Evolutionary conservation across 2,113 vertebrate species (phyloP).

Genomic region (Amphiprion percula): DNA sequence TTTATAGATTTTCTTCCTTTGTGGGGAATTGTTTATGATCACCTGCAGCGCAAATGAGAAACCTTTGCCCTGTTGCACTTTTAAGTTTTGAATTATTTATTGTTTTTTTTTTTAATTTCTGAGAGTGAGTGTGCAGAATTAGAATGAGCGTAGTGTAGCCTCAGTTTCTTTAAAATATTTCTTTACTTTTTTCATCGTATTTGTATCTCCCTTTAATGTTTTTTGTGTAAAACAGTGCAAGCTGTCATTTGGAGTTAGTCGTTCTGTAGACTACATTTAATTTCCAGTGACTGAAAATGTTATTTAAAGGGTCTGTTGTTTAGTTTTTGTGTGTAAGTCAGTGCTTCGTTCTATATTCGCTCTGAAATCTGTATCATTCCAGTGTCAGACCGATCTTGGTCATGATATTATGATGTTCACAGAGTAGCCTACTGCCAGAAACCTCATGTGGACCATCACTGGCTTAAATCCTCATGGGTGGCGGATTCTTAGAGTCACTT

Average conservation of each 20-base stretch:
- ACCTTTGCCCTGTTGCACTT: slow-evolving; percentile 34
- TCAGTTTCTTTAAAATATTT: slow-evolving; percentile 15
- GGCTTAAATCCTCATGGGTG: slow-evolving; percentile 29
- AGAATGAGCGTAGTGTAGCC: neutral
- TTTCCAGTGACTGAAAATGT: slow-evolving; percentile 6
- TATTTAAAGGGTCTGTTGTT: slow-evolving; percentile 17
- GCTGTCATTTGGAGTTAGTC: neutral
- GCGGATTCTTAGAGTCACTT: slow-evolving; percentile 8
- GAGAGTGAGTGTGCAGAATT: neutral
- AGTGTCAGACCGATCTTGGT: slow-evolving; percentile 30
- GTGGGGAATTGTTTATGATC: neutral
- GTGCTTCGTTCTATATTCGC: neutral
- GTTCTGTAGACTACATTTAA: neutral
- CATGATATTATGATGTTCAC: slow-evolving; percentile 39
- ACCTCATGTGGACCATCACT: slow-evolving; percentile 29
- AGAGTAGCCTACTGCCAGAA: slow-evolving; percentile 60
- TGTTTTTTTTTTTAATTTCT: slow-evolving; percentile 3
- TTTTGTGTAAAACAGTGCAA: slow-evolving; percentile 9
- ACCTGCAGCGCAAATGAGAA: neutral
- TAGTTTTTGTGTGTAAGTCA: neutral
- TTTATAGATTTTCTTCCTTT: neutral
- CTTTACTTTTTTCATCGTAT: neutral
- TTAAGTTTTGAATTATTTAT: slow-evolving; percentile 19
- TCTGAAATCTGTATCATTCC: slow-evolving; percentile 54
- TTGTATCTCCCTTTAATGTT: slow-evolving; percentile 2